Base-by-base conservation (phyloP, 2,113 vertebrate species). In the Psilopsiagon aymara region DNA sequence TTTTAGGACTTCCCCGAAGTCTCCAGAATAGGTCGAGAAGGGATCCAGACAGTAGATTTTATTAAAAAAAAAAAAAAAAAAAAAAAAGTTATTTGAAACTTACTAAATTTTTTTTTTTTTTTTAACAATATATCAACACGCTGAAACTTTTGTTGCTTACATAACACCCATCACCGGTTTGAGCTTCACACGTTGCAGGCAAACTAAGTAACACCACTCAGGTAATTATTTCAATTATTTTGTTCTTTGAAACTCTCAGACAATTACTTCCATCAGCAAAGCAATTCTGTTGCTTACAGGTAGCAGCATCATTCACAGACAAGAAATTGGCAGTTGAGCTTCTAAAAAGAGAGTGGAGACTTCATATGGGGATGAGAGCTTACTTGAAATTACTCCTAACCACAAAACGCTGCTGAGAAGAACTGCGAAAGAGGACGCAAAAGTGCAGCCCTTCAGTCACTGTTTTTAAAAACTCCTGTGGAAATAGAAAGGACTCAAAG, bases 141-240 rank as follows among this genome's bases (percentile, higher is more conserved):
- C 7, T 77, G 59, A 92, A 92, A 69, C 2, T 73, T 60, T 64
- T 1, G 4, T 43, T 85, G 75, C 23, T 79, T 33, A 64, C 20
- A 51, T 60, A 76, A 64, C 2, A 82, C 41, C 52, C 17, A 31
- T 33, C 59, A 80, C 44, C 57, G 47, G 13, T 49, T 92, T 83
- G 46, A 86, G 37, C 37, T 62, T 86, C 49, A 62, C 21, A 66
- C 11, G 82, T 92, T 27, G 7, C 46, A 90, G 76, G n/a, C n/a
- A 90, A 92, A 59, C 37, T 93, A 41, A 90, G 28, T 76, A 79
- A 62, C 2, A 11, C 17, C 41, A 83, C 75, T 80, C 9, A 28
- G 43, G 75, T 57, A 73, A 93, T 90, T 92, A 68, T 60, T 93
- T 67, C 21, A 78, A 91, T 91, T 78, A 78, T 88, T 83, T 85